Evolutionary conservation across 2,888 invertebrate species (phyloP).

Genomic region (Marasmarcha lunaedactyla): DNA sequence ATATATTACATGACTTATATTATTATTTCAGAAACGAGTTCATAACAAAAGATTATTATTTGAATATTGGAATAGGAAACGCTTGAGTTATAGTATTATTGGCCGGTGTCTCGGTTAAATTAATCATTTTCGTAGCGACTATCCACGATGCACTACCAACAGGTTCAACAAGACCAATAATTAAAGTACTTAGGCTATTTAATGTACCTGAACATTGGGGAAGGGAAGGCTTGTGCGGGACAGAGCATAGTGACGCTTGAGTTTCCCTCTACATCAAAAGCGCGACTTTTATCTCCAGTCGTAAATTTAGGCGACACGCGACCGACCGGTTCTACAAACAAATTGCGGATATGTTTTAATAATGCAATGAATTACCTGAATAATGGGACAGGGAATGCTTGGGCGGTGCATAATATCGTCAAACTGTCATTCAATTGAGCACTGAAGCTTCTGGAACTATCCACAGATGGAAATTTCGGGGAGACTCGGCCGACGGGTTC

Average conservation of each 20-base stretch:
- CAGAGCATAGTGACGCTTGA: constrained; percentile 73
- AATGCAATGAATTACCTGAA: constrained; percentile 71
- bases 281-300: constrained; percentile 72
- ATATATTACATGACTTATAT: constrained; percentile 12
- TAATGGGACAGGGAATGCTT: constrained; percentile 80
- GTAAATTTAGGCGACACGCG: constrained; percentile 76
- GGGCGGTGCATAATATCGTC: constrained; percentile 79
- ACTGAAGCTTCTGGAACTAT: constrained; percentile 74
- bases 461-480: constrained; percentile 73
- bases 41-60: constrained; percentile 48
- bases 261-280: constrained; percentile 68
- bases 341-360: constrained; percentile 8
- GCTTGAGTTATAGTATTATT: constrained; percentile 62
- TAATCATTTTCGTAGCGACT: constrained; percentile 69
- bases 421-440: constrained; percentile 59
- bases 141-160: constrained; percentile 78
- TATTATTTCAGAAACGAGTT: neutral
- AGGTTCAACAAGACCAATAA: constrained; percentile 68
- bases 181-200: constrained; percentile 6
- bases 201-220: constrained; percentile 73
- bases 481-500: constrained; percentile 74
- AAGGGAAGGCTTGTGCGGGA: constrained; percentile 82
- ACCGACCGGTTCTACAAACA: constrained; percentile 74
- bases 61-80: constrained; percentile 76
- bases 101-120: constrained; percentile 44